Conservation (phyloP, 2,113 vertebrate species). For the Synchiropus splendidus region DNA sequence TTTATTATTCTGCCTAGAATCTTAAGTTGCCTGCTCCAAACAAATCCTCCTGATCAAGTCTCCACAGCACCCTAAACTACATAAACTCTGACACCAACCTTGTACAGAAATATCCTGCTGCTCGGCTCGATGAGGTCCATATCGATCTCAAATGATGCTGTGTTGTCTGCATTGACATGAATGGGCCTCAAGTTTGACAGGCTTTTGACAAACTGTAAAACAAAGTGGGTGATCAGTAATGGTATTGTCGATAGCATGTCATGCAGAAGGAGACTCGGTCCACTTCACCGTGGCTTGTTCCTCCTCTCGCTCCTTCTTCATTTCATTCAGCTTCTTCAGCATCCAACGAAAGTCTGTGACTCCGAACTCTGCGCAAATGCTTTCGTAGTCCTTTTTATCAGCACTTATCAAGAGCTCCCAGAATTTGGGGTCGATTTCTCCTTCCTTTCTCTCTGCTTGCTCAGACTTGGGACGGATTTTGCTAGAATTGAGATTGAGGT, state of each 20-base stretch:
- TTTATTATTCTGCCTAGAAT: no score
- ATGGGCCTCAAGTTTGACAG: slow-evolving; percentile 67
- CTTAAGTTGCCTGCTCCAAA: no score
- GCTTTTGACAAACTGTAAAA: slow-evolving; percentile 63
- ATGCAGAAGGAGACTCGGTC: no score
- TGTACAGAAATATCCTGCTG: slow-evolving; percentile 75
- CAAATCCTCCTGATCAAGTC: no score
- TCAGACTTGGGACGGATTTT: slow-evolving; percentile 37
- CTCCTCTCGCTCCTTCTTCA: slow-evolving; percentile 66
- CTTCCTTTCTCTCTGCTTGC: slow-evolving; percentile 35
- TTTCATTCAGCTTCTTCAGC: slow-evolving; percentile 74
- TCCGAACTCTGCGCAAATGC: slow-evolving; percentile 74
- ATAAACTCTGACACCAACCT: slow-evolving; percentile 65
- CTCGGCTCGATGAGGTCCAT: slow-evolving; percentile 70
- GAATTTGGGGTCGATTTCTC: slow-evolving; percentile 64
- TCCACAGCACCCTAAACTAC: no score
- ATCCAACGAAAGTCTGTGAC: slow-evolving; percentile 79
- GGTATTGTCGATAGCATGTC: no score
- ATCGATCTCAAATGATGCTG: slow-evolving; percentile 71
- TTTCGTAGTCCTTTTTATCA: slow-evolving; percentile 79
- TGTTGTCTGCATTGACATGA: slow-evolving; percentile 55
- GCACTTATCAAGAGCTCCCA: slow-evolving; percentile 76
- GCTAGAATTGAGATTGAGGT: slow-evolving; percentile 16
- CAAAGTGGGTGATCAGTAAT: background rate
- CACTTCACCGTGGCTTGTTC: slow-evolving; percentile 73